Conservation (phyloP, 2,888 invertebrate species). For the Tineola bisselliella region DNA sequence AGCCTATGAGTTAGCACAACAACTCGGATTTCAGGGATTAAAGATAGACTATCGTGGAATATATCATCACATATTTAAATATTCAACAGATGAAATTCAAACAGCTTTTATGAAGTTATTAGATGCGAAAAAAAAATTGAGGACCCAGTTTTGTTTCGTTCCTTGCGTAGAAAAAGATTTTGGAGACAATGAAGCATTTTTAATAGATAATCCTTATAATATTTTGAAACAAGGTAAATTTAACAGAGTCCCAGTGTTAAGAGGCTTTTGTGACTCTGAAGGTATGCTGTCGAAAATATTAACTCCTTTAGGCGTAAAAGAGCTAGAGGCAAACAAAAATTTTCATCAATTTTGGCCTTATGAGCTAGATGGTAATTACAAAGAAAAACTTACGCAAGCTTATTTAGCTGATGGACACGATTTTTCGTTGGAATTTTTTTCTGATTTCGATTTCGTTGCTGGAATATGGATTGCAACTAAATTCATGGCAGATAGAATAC, state of each 20-base stretch:
- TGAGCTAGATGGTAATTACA: slow-evolving; percentile 20
- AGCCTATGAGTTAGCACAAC: too few species aligned
- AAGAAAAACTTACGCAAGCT: slow-evolving; percentile 19
- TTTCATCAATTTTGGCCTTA: slow-evolving; percentile 26
- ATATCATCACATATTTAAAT: not conserved
- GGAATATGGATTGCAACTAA: slow-evolving; percentile 29
- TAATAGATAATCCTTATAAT: slow-evolving; percentile 4
- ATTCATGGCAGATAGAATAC: slow-evolving; percentile 21
- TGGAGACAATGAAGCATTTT: not conserved
- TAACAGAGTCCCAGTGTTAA: not conserved
- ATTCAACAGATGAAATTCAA: not conserved
- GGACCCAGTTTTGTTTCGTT: too few species aligned
- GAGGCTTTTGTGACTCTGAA: not conserved
- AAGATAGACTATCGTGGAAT: too few species aligned
- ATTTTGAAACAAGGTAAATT: not conserved
- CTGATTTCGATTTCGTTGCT: slow-evolving; percentile 32
- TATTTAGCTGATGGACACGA: slow-evolving; percentile 18
- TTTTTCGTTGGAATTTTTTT: slow-evolving; percentile 27
- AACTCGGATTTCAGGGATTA: too few species aligned
- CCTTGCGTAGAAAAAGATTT: slow-evolving; percentile 10
- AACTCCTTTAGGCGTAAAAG: slow-evolving; percentile 23
- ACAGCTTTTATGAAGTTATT: not conserved
- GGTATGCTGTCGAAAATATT: slow-evolving; percentile 23
- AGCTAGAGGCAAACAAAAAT: slow-evolving; percentile 24
- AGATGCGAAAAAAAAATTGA: too few species aligned